A percentile compares a stretch with the other conserved stretches of the same genome.
phyloP scores from a whole-genome alignment of 2,888 invertebrate genomes.

The Melanophora roralis region DNA sequence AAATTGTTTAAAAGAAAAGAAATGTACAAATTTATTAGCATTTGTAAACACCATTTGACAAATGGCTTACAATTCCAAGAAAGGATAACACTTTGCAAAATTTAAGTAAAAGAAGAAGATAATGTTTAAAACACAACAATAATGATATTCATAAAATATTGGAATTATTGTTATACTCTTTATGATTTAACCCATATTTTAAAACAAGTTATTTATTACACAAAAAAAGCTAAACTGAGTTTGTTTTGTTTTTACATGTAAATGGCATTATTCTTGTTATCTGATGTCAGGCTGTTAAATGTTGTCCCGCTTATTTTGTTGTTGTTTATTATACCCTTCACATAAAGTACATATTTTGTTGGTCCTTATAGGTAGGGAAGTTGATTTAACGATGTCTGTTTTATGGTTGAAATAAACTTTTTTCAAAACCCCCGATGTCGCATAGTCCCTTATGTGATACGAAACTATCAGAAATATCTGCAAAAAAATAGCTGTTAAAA shows the following conservation, averaged over 20 bases:
- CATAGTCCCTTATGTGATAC: too few relatives aligned
- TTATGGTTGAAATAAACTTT: too few relatives aligned
- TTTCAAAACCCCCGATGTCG: too few relatives aligned
- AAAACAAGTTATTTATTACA: background rate
- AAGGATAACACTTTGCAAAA: conserved; percentile 13
- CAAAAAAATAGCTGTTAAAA: too few relatives aligned
- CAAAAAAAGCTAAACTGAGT: background rate
- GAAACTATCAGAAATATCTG: too few relatives aligned
- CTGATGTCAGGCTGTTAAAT: conserved; percentile 10
- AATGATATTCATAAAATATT: background rate
- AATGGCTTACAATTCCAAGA: conserved; percentile 28
- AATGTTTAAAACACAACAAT: background rate
- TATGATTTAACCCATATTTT: conserved; percentile 37
- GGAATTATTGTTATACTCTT: background rate
- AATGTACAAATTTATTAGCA: conserved; percentile 4
- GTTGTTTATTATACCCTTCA: too few relatives aligned
- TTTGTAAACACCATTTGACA: conserved; percentile 4
- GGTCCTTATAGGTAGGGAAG: too few relatives aligned
- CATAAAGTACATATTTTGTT: too few relatives aligned
- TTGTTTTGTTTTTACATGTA: background rate
- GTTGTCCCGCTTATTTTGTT: too few relatives aligned
- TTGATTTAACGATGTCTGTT: too few relatives aligned
- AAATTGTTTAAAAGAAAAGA: background rate
- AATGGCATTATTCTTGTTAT: conserved; percentile 5
- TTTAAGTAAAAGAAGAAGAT: background rate